Base-by-base conservation (phyloP, 2,888 invertebrate genomes). In the Acheta domesticus region DNA sequence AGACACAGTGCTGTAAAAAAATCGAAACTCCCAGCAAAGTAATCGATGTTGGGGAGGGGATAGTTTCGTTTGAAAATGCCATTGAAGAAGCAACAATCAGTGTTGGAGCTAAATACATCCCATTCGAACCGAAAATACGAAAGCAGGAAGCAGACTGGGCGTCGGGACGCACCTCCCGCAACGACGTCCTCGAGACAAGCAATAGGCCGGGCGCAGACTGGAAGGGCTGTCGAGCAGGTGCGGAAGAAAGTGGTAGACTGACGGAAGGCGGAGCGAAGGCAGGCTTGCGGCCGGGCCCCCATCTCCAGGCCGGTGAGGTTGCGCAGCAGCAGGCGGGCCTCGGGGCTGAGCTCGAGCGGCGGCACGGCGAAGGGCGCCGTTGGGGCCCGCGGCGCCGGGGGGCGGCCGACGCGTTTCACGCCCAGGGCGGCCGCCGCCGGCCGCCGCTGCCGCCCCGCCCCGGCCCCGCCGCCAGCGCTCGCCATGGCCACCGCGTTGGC, bases 171-270 rank as follows among this genome's bases (percentile, higher is more conserved):
- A 89, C 89, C 89, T 83, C 93, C 93, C n/a, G n/a, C n/a, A n/a
- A 12, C 89, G 89, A 80, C 94, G 89, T 2, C 92, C 93, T 82
- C 92, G 92, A 50, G 93, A 93, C 86, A 95, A 89, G 83, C 93
- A 89, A 86, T 93, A 94, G 14, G 94, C 93, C 2, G 97, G 95
- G 80, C 92, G 89, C 79, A 96, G 87, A 84, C 94, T 94, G 82
- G 91, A 89, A 0, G 93, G 92, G 85, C 94, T 92, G 82, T 93
- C 92, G 83, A 95, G 89, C 76, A 97, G 89, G 87, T 97, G 96
- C 1, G 97, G 97, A 83, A 97, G 89, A 85, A 96, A 95, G 85
- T 95, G 93, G 86, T 93, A 94, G 81, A 95, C 91, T 82, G 94
- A 94, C 2, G 96, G 95, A 80, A 93, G 87, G 81, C 93, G 90